Percentiles rank a stretch among this genome's conserved stretches.
These are phyloP conservation scores for Ailuropoda melanoleuca DNA, from an alignment of 2,113 vertebrate species.

Conservation along the genomic window DNA sequence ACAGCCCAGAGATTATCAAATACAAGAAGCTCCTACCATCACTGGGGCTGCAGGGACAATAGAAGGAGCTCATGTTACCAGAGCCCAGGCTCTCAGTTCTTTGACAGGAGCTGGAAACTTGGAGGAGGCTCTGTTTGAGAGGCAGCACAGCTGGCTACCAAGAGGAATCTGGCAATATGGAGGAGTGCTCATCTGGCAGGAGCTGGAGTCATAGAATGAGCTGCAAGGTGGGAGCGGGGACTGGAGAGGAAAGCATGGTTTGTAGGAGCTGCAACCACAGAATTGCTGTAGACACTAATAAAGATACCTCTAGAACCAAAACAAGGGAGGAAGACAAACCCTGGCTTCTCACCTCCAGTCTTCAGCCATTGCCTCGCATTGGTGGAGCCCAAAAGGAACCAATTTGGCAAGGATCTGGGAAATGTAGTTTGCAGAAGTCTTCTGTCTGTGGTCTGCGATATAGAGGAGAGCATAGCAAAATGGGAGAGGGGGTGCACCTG, in stretches of 20 bases:
- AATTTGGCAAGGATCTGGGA: background rate
- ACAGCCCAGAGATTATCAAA: constrained; percentile 8
- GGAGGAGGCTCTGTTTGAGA: background rate
- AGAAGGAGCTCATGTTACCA: background rate
- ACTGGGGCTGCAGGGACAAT: background rate
- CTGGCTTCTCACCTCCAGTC: background rate
- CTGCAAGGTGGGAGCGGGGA: background rate
- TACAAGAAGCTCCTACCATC: background rate
- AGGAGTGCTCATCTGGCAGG: background rate
- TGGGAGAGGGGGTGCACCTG: background rate
- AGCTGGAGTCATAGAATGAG: background rate
- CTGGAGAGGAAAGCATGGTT: background rate
- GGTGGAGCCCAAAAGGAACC: background rate
- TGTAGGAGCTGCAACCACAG: background rate
- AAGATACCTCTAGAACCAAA: background rate
- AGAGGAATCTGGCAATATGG: background rate
- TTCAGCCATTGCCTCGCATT: background rate
- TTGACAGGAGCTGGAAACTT: background rate
- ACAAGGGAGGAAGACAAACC: background rate
- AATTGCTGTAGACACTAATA: background rate
- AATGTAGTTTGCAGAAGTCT: background rate
- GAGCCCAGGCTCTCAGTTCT: background rate
- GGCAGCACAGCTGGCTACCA: background rate
- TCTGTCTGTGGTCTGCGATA: background rate
- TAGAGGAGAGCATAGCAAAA: background rate